Conservation (phyloP, 2,888 invertebrate species). For the Rapana venosa region DNA sequence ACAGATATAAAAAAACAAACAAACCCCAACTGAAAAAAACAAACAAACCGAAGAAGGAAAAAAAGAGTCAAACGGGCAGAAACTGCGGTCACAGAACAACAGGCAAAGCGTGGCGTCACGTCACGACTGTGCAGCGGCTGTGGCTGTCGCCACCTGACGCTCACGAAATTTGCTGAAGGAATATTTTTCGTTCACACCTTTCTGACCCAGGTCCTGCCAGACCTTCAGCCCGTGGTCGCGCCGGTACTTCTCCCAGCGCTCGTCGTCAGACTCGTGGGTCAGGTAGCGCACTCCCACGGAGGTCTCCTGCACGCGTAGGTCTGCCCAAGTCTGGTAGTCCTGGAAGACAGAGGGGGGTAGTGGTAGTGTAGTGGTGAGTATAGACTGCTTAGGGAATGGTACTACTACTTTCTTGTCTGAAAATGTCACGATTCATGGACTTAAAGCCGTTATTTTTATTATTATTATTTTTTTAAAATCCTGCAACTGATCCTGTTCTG, state of each 20-base stretch:
- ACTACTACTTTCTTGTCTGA: no score
- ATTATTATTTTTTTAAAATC: no score
- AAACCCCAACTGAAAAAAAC: neutral
- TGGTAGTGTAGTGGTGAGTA: no score
- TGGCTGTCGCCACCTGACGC: constrained; percentile 38
- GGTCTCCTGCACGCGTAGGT: constrained; percentile 91
- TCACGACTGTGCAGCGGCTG: constrained; percentile 42
- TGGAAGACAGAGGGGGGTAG: constrained; percentile 70
- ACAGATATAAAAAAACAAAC: neutral
- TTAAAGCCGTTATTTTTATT: no score
- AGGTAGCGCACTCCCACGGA: constrained; percentile 88
- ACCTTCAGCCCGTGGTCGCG: constrained; percentile 78
- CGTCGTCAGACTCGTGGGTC: constrained; percentile 95
- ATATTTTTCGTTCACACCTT: constrained; percentile 74
- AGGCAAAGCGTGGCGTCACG: constrained; percentile 32
- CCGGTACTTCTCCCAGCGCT: constrained; percentile 87
- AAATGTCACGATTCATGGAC: no score
- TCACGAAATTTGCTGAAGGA: constrained; percentile 71
- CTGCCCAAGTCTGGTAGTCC: constrained; percentile 96
- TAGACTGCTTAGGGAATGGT: no score
- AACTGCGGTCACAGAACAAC: constrained; percentile 16
- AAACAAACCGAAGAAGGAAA: neutral
- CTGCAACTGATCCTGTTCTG: no score
- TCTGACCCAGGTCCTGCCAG: constrained; percentile 74
- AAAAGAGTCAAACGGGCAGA: no score